Evolutionary conservation across 2,797 vertebrate genomes (phyloP).

Genomic region (Anguilla megastoma): DNA sequence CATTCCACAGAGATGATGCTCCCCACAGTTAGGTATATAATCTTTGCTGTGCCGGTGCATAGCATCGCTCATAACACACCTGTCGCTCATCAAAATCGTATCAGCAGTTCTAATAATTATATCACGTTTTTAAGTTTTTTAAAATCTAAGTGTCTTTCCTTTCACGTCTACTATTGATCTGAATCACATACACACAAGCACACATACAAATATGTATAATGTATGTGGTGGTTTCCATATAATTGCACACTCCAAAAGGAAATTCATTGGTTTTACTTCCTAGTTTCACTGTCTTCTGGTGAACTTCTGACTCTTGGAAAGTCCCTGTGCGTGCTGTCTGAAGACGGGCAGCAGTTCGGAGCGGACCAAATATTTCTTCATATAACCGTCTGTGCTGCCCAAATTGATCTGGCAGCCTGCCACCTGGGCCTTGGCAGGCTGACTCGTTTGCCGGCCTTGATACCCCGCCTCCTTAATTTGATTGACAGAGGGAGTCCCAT

Average conservation of each 20-base stretch:
- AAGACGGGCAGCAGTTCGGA: neutral
- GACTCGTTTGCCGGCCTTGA: neutral
- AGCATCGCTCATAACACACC: too few relatives aligned
- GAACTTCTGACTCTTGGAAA: neutral
- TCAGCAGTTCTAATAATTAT: too few relatives aligned
- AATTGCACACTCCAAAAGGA: neutral
- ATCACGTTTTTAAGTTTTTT: too few relatives aligned
- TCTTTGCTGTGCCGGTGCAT: too few relatives aligned
- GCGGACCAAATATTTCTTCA: neutral
- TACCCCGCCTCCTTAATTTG: slow-evolving; percentile 14
- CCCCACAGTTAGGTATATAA: too few relatives aligned
- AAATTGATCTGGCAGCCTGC: slow-evolving; percentile 15
- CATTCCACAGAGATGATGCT: too few relatives aligned
- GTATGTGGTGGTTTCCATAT: neutral
- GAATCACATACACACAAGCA: too few relatives aligned
- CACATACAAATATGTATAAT: too few relatives aligned
- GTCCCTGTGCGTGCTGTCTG: neutral
- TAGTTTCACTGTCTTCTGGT: neutral
- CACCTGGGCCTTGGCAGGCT: neutral
- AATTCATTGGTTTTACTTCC: neutral
- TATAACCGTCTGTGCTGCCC: neutral
- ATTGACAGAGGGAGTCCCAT: neutral
- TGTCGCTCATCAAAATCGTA: too few relatives aligned
- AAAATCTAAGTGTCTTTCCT: too few relatives aligned
- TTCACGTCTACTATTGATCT: too few relatives aligned